Base-by-base conservation (phyloP, 2,888 invertebrate species). In the Phanerotoma sp. region DNA sequence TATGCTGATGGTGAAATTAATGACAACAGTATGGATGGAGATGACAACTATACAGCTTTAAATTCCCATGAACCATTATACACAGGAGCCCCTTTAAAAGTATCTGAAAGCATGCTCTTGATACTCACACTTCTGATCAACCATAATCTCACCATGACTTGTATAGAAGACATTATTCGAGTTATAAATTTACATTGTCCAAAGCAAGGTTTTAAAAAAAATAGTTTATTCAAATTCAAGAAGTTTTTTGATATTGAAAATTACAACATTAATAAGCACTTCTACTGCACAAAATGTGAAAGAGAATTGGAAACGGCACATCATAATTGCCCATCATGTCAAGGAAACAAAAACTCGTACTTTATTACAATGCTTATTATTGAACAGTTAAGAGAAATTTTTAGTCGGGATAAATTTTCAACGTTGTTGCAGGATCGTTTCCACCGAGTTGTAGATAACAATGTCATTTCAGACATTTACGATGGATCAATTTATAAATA, bases 141-240 rank as follows among this genome's bases (percentile, higher is more conserved):
- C 13, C 49, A 57, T 28, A 53, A 57, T 32, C 22, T 57, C 7
- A 47, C 38, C 15, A 21, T 40, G 33, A 41, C 53, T 16, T 53
- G 53, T 25, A 33, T 57, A n/a, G 49, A 48, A 22, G 53, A 57
- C 38, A 53, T 57, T 15, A 53, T 41, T 11, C 6, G 21, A 11
- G 4, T 13, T 4, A 41, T 41, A 5, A 20, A 41, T 21, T 41
- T 41, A 13, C 53, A 53, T 37, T 56, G 48, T 21, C 22, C 32
- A 5, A 20, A 21, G 16, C 20, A 45, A 42, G 32, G 35, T 7
- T 49, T 49, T 18, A 22, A 46, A 20, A 37, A 49, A 44, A 57
- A 53, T 49, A 57, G 57, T 38, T 28, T 57, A 30, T 53, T 37
- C 30, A 50, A 57, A 48, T 57, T 57, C 10, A 47, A 53, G 20